These are phyloP conservation scores for Drosophila sturtevanti DNA, from an alignment of 1,140 invertebrate species.

Conservation along the genomic window DNA sequence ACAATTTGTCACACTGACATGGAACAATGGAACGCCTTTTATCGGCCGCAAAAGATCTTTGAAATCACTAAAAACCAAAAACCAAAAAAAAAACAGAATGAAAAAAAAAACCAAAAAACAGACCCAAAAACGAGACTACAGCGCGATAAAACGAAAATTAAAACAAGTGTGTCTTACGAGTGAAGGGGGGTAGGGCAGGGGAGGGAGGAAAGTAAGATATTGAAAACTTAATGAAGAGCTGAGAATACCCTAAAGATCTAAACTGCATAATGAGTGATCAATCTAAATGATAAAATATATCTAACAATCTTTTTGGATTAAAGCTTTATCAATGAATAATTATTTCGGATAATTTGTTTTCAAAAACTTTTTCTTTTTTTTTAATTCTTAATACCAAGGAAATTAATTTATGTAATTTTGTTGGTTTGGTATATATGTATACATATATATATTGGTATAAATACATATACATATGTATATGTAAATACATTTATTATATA, in stretches of 20 bases:
- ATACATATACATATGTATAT: no score
- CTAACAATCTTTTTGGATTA: no score
- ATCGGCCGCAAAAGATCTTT: slow-evolving; percentile 57
- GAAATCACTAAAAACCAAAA: slow-evolving; percentile 21
- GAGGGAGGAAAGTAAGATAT: not conserved
- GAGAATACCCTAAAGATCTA: not conserved
- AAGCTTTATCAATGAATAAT: no score
- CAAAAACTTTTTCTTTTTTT: no score
- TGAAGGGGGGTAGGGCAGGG: no score
- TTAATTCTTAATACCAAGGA: no score
- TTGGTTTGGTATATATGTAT: no score
- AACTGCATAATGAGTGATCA: not conserved
- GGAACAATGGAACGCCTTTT: slow-evolving; percentile 29
- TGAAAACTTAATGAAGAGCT: not conserved
- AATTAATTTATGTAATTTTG: no score
- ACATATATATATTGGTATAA: no score
- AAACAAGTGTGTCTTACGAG: slow-evolving; percentile 26
- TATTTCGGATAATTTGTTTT: no score
- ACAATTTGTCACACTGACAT: slow-evolving; percentile 70
- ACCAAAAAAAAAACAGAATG: slow-evolving; percentile 3
- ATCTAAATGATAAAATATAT: no score
- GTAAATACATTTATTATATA: no score
- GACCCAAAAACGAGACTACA: slow-evolving; percentile 44
- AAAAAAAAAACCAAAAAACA: slow-evolving; percentile 16
- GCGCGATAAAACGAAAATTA: slow-evolving; percentile 33